Evolutionary conservation across 1,140 invertebrate species (phyloP), one percentile per base, ranked within the genome.

Genomic region (Drosophila kohkoa): DNA sequence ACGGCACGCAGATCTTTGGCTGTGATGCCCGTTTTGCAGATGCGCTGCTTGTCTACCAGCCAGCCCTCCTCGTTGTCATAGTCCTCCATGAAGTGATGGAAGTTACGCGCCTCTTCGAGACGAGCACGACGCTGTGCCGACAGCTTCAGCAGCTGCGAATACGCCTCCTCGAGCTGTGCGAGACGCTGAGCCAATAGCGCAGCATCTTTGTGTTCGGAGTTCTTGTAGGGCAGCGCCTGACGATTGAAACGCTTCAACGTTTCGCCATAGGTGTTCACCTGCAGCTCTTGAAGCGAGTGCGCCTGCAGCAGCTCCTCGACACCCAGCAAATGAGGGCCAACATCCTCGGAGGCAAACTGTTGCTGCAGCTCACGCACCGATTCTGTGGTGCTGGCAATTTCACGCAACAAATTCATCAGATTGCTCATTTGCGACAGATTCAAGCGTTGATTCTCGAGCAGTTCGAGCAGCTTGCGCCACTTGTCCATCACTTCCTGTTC

Each of bases 71-170:
- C 98, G 78, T 98, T 97, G 75, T 97, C 97, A 77, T 98, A 96
- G 92, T 99, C 98, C 94, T 98, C 96, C 58, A 99, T 94, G 93
- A 99, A 99, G 91, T 99, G 98, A 92, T 97, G 99, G 82, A 98
- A 98, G 85, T 98, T 97, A 72, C 98, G 94, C 0, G 98, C 98
- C 75, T 99, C 97, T 91, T 99, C 97, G 8, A 99, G 93, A 5
- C 96, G 94, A 0, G 95, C 95, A 65, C 97, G 95, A 13, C 98
- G 94, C 66, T 96, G 95, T 67, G 96, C 95, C n/a, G 90, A 92
- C 0, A 87, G 64, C 25, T 86, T 82, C 7, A 96, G 92, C 20
- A 98, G 95, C 93, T 95, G 95, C 32, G 95, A 94, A 75, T 96
- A 96, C 16, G 95, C 95, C 55, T 94, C 93, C 81, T 97, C 96